Conservation (phyloP, 37 sponge, comb jelly and placozoan genomes). For the Oscarella lobularis region DNA sequence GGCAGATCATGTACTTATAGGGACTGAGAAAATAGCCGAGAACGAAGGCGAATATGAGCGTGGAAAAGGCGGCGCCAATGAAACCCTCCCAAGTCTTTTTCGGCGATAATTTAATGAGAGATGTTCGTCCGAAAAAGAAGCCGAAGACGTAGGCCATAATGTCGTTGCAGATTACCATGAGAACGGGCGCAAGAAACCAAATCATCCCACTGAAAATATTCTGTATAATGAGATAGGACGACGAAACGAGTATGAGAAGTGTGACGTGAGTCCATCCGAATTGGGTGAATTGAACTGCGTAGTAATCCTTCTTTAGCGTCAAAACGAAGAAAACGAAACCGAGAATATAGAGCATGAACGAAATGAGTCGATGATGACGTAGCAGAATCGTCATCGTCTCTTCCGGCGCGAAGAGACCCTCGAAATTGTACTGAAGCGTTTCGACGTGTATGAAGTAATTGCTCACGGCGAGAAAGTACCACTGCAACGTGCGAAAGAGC, state of each 20-base stretch:
- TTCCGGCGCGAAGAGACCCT: constrained; percentile 17
- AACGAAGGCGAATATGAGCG: constrained; percentile 66
- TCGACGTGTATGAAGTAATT: constrained; percentile 68
- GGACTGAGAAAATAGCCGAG: constrained; percentile 48
- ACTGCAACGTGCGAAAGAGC: constrained; percentile 67
- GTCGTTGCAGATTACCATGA: constrained; percentile 95
- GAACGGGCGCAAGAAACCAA: constrained; percentile 91
- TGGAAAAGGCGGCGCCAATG: constrained; percentile 69
- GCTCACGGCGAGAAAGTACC: constrained; percentile 64
- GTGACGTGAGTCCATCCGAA: constrained; percentile 95
- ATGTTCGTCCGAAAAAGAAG: constrained; percentile 88
- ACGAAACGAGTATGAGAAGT: constrained; percentile 63
- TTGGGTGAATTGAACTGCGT: constrained; percentile 71
- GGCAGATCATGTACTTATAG: constrained; percentile 24
- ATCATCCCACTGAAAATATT: constrained; percentile 65
- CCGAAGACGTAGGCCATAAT: constrained; percentile 95
- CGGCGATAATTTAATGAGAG: constrained; percentile 88
- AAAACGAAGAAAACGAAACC: constrained; percentile 83
- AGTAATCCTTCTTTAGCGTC: constrained; percentile 68
- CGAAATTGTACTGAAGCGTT: constrained; percentile 52
- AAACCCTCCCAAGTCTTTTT: constrained; percentile 99
- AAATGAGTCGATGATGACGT: constrained; percentile 73
- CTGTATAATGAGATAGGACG: constrained; percentile 71
- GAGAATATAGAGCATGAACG: constrained; percentile 57
- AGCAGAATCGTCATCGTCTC: constrained; percentile 20